A percentile compares a stretch with the other conserved stretches of the same genome.
Evolutionary conservation across 37 sponge, comb jelly and placozoan species (phyloP).

Genomic region (Haliclona indistincta): DNA sequence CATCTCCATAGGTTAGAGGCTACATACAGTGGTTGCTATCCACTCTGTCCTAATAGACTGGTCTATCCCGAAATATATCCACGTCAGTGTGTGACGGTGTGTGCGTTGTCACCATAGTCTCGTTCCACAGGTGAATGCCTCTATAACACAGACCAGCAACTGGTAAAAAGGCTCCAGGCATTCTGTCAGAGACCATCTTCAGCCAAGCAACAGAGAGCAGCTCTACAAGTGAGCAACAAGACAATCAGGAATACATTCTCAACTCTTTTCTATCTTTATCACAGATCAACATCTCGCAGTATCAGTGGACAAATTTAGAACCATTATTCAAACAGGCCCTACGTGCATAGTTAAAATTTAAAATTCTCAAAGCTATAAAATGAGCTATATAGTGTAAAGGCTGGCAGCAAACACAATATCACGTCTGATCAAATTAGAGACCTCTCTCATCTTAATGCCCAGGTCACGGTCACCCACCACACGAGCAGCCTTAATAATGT

Average conservation of each 20-base stretch:
- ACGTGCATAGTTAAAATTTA: neutral
- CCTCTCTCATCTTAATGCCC: slow-evolving; percentile 73
- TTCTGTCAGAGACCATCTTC: slow-evolving; percentile 72
- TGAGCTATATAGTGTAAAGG: slow-evolving; percentile 81
- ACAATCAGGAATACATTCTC: too few relatives aligned
- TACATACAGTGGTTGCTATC: slow-evolving; percentile 76
- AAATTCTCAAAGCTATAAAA: neutral
- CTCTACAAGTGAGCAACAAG: too few relatives aligned
- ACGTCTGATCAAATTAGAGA: slow-evolving; percentile 80
- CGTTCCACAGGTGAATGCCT: slow-evolving; percentile 62
- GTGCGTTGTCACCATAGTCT: neutral
- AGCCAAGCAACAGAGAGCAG: slow-evolving; percentile 17
- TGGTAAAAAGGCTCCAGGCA: slow-evolving; percentile 67
- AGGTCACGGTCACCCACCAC: slow-evolving; percentile 85
- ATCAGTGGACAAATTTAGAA: neutral
- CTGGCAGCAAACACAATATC: slow-evolving; percentile 99
- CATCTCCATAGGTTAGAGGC: slow-evolving; percentile 74
- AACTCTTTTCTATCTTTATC: too few relatives aligned
- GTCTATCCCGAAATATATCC: slow-evolving; percentile 95
- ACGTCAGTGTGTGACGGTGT: slow-evolving; percentile 17
- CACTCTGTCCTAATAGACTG: slow-evolving; percentile 88
- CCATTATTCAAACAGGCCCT: neutral
- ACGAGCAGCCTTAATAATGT: slow-evolving; percentile 80
- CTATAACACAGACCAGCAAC: slow-evolving; percentile 85
- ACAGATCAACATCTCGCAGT: neutral